A percentile compares a stretch with the other conserved stretches of the same genome.
Conservation (phyloP, 2,797 vertebrate species). For the Neoniphon sammara region DNA sequence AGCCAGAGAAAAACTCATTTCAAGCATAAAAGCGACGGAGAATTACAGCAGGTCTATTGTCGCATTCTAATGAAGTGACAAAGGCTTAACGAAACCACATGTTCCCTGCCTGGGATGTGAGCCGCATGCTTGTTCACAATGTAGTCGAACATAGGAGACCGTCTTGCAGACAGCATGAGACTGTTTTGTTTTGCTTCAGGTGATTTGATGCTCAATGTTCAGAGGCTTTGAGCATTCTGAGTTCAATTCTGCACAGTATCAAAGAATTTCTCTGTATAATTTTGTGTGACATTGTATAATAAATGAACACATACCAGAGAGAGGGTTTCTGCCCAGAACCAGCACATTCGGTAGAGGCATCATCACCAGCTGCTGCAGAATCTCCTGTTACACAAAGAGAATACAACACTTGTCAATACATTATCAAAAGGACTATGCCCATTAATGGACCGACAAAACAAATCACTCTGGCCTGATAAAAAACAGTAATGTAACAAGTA, state of each 20-base stretch:
- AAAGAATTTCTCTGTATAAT: background rate
- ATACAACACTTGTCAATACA: background rate
- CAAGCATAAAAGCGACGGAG: conserved; percentile 33
- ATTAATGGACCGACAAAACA: background rate
- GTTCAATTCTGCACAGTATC: background rate
- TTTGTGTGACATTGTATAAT: background rate
- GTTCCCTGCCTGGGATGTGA: conserved; percentile 27
- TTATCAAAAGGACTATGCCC: background rate
- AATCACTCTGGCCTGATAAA: too few relatives aligned
- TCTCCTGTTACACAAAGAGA: conserved; percentile 85
- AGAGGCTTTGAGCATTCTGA: background rate
- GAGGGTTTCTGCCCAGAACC: conserved; percentile 92
- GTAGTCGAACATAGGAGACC: background rate
- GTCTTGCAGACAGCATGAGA: background rate
- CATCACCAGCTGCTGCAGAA: conserved; percentile 95
- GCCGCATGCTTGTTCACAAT: background rate
- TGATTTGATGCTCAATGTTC: background rate
- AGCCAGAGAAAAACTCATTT: conserved; percentile 13
- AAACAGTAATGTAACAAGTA: too few relatives aligned
- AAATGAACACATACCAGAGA: conserved; percentile 87
- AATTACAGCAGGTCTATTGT: conserved; percentile 33
- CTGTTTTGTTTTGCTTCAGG: background rate
- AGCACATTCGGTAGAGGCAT: conserved; percentile 97
- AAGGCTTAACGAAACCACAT: background rate
- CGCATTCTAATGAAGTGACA: conserved; percentile 9